Conservation (phyloP, 2,113 vertebrate genomes). For the Mesoclemmys tuberculata region DNA sequence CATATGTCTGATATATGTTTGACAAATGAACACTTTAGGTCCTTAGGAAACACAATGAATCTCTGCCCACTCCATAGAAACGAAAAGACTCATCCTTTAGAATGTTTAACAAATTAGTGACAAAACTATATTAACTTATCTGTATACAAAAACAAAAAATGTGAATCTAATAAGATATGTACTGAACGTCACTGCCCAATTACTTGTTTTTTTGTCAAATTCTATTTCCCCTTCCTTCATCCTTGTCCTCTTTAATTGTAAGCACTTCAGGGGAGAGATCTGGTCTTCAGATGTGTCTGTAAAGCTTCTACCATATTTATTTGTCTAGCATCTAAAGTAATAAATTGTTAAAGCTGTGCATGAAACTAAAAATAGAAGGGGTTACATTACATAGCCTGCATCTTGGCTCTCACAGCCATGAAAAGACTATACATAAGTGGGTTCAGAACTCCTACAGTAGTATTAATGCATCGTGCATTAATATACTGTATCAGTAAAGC, state of each 20-base stretch:
- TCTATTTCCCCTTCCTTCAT: background rate
- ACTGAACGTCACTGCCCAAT: background rate
- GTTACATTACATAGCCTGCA: background rate
- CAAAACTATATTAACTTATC: background rate
- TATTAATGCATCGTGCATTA: background rate
- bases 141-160: background rate
- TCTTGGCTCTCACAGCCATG: background rate
- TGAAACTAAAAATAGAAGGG: background rate
- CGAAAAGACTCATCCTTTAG: background rate
- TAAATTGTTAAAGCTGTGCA: background rate
- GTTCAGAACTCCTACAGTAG: background rate
- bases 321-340: background rate
- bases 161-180: background rate
- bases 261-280: background rate
- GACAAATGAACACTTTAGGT: fast-evolving
- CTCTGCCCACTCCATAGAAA: background rate
- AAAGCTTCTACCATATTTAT: background rate
- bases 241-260: background rate
- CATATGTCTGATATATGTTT: background rate
- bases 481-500: background rate
- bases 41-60: background rate
- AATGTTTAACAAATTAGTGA: background rate
- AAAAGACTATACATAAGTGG: background rate
- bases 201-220: background rate
- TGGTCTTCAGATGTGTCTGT: background rate